Base-by-base conservation (phyloP, 2,113 vertebrate genomes). In the Sturnira hondurensis region DNA sequence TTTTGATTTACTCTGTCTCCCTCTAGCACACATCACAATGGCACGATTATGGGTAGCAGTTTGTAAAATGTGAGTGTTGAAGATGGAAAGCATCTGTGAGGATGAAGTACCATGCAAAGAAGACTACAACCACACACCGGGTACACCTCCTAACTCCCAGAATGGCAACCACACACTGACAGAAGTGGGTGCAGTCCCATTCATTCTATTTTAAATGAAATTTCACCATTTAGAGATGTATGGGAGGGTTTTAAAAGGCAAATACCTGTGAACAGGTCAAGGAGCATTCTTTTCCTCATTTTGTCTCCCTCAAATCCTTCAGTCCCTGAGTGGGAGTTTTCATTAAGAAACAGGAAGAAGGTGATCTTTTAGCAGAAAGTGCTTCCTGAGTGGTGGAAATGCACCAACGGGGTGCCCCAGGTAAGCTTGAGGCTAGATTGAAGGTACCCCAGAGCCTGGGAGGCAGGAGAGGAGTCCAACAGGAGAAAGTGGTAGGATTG, bases 1-100 rank as follows among this genome's bases (percentile, higher is more conserved):
- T 63, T 95, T 86, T 65, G 2, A 71, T 67, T n/a, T 7, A 5
- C 11, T 78, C 14, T 24, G 15, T 17, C 7, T 43, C 6, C 2
- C 6, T 0, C 36, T 24, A 4, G 1, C 11, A 19, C 2, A 8
- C 1, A 36, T 70, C 63, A 47, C 17, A n/a, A 7, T n/a, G 36
- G 70, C 33, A 38, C 13, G 71, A 73, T 15, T 31, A 65, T 2
- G 20, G 76, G 93, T 16, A 82, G 71, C 54, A 56, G 4, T 68
- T 81, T 83, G 14, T 54, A 43, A 71, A 89, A 61, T 14, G 20
- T 1, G 7, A 9, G 73, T 13, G 67, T 67, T 52, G 3, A 86
- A 88, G 5, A 33, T 31, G 33, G 5, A 50, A 52, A 41, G 52
- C 50, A 19, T 38, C 28, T 47, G 4, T 24, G 28, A 77, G n/a